Conservation (phyloP, 2,113 vertebrate species). For the Mixornis gularis region DNA sequence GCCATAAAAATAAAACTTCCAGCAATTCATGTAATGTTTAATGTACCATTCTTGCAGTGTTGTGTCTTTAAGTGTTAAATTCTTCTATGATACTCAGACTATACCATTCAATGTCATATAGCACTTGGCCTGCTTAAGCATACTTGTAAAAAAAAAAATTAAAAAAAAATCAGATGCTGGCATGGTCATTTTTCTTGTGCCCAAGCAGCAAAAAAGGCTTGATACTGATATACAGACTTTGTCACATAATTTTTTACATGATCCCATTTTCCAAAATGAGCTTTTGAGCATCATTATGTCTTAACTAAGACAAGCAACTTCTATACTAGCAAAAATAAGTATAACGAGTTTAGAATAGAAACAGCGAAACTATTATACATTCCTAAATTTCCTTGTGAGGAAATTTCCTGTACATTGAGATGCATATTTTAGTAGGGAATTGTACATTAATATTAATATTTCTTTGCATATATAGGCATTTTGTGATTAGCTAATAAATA, state of each 20-base stretch:
- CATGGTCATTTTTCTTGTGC: neutral
- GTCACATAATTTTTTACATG: neutral
- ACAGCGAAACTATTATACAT: neutral
- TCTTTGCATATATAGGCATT: neutral
- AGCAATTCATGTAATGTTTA: neutral
- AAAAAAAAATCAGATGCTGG: neutral
- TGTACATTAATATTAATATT: neutral
- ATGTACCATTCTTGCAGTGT: neutral
- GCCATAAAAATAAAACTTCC: neutral
- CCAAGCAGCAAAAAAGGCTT: neutral
- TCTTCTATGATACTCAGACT: neutral
- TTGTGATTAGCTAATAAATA: slow-evolving; percentile 1
- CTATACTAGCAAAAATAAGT: neutral
- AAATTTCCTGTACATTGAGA: neutral
- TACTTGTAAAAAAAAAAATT: neutral
- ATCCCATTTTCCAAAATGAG: neutral
- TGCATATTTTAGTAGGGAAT: neutral
- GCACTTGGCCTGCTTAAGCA: neutral
- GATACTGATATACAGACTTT: neutral
- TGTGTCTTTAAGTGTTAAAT: neutral
- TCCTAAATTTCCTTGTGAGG: neutral
- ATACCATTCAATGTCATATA: accelerated
- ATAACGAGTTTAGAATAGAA: neutral
- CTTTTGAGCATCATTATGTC: neutral
- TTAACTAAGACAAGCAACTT: neutral